phyloP scores from a whole-genome alignment of 53 echinoderm and acorn worm genomes.

The Patiria pectinifera region DNA sequence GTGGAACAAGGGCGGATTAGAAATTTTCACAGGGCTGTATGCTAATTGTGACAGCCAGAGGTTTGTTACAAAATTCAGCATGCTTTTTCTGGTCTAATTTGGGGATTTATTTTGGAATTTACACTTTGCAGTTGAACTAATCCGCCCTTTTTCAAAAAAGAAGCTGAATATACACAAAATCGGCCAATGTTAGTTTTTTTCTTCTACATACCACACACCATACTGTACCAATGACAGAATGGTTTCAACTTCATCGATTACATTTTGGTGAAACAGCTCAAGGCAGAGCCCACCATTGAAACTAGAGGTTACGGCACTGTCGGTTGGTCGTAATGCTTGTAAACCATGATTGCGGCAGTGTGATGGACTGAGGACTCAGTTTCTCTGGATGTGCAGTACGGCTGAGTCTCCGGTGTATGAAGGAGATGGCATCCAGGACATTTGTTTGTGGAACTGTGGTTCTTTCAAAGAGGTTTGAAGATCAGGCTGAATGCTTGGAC shows the following conservation, averaged over 20 bases:
- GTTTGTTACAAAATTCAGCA: neutral
- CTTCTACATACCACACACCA: slow-evolving; percentile 3
- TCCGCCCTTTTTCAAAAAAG: neutral
- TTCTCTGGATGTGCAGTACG: too few species aligned
- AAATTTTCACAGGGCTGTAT: neutral
- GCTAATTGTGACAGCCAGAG: neutral
- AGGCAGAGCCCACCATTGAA: too few species aligned
- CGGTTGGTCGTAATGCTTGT: too few species aligned
- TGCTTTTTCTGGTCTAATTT: neutral
- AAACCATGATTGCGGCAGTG: too few species aligned
- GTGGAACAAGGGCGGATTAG: neutral
- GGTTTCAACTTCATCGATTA: neutral
- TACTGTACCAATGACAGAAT: slow-evolving; percentile 4
- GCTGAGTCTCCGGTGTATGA: neutral
- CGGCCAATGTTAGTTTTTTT: neutral
- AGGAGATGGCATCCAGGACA: neutral
- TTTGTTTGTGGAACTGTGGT: neutral
- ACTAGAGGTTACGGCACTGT: too few species aligned
- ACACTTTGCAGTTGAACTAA: neutral
- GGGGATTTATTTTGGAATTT: neutral
- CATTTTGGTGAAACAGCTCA: neutral
- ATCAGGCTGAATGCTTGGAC: neutral
- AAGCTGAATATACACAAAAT: neutral
- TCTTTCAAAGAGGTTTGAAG: neutral
- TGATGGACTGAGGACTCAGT: too few species aligned